Evolutionary conservation across 1,140 invertebrate species (phyloP), one percentile per base, ranked within the genome.

Genomic region (Bicyclus anynana): DNA sequence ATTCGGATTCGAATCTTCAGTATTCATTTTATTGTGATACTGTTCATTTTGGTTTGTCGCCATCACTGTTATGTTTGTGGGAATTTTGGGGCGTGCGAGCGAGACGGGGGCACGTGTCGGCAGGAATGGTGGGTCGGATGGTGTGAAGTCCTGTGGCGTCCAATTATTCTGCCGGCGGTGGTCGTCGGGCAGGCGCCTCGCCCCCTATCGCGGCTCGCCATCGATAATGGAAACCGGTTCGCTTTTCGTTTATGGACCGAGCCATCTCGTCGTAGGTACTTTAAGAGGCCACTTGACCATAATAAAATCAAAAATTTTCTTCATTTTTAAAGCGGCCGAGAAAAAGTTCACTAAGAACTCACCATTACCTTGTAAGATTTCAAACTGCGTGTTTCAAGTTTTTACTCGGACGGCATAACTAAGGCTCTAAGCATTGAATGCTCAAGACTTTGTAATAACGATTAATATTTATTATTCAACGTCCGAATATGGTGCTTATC

Each of bases 71-170:
- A 20, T 6, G 48, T 59, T 23, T 17, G 44, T 47, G 14, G 46
- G 6, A 37, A 4, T 37, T 54, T 57, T 40, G 5, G 33, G 46
- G 13, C 17, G 53, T 16, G 40, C 13, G 61, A 67, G 62, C 27
- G 62, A 63, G 67, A 69, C 18, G 62, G 46, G 60, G 14, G 40
- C 52, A 55, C 59, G 62, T 67, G 52, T 54, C 35, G 33, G 51
- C 52, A 59, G 57, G 51, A 53, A 67, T 65, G 65, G 61, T 67
- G 67, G 66, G 67, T 54, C 59, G 53, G 74, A 70, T 82, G 77
- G 83, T 86, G 83, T 86, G 83, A 86, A 86, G 80, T 86, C 83
- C 83, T 76, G 83, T 69, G 74, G 83, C 71, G 80, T 72, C 77
- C 83, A 84, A 86, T 86, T 86, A 86, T 77, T 77, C 74, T 70